These are phyloP conservation scores for Agelaius tricolor DNA, from an alignment of 2,113 vertebrate species.

Conservation along the genomic window DNA sequence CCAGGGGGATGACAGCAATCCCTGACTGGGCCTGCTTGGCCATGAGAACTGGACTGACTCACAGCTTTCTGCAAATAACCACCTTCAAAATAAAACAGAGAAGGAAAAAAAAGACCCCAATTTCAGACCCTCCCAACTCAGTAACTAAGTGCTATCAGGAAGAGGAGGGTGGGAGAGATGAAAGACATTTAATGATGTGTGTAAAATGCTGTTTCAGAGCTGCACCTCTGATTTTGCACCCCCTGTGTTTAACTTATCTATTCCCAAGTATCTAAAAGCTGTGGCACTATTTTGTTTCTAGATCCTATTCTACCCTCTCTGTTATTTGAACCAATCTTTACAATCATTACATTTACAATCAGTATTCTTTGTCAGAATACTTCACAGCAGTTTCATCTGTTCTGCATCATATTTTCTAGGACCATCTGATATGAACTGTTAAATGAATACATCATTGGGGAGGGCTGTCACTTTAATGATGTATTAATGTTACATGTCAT, in stretches of 20 bases:
- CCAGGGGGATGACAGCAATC: too few species aligned
- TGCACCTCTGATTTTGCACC: not conserved
- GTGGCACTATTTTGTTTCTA: not conserved
- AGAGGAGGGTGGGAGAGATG: not conserved
- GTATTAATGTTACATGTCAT: constrained; percentile 8
- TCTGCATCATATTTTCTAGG: not conserved
- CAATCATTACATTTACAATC: not conserved
- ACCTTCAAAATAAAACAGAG: not conserved
- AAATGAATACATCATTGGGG: constrained; percentile 23
- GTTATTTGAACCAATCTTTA: not conserved
- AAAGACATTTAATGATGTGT: not conserved
- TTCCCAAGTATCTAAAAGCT: not conserved
- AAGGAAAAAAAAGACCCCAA: not conserved
- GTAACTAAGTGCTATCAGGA: not conserved
- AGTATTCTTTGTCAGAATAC: not conserved
- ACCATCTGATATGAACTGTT: not conserved
- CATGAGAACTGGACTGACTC: too few species aligned
- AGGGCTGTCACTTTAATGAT: constrained; percentile 37
- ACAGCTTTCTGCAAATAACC: not conserved
- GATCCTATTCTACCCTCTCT: not conserved
- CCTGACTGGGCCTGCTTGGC: too few species aligned
- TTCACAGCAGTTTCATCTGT: not conserved
- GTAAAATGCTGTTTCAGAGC: not conserved
- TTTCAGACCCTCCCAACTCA: not conserved
- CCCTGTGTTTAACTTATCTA: not conserved